A percentile compares a stretch with the other conserved stretches of the same genome.
Conservation (phyloP, 1,140 invertebrate species). For the Phocides pigmalion region DNA sequence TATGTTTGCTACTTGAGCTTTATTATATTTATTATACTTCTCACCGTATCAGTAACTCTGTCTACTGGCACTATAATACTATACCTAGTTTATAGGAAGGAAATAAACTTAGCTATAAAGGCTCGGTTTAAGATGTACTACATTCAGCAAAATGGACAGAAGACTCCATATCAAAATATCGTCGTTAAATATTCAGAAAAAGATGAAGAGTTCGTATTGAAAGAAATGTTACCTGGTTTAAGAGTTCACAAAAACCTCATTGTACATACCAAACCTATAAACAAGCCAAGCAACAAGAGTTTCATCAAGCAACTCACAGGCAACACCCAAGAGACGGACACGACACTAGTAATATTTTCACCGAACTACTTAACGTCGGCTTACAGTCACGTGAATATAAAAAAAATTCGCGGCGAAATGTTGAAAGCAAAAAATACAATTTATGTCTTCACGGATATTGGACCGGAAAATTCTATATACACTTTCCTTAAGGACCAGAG, state of each 20-base stretch:
- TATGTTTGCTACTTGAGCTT: constrained; percentile 53
- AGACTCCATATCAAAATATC: constrained; percentile 40
- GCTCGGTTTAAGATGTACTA: constrained; percentile 15
- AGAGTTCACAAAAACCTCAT: constrained; percentile 52
- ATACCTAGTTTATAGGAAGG: constrained; percentile 53
- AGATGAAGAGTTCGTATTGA: constrained; percentile 69
- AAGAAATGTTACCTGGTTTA: constrained; percentile 61
- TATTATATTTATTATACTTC: constrained; percentile 48
- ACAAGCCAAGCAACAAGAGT: constrained; percentile 38
- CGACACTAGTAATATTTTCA: constrained; percentile 65
- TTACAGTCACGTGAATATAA: constrained; percentile 72
- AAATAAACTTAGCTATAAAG: constrained; percentile 55
- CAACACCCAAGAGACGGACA: constrained; percentile 48
- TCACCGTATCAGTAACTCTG: constrained; percentile 44
- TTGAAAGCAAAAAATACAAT: constrained; percentile 67
- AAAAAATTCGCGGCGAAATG: constrained; percentile 76
- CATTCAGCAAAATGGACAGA: constrained; percentile 33
- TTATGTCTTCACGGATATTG: constrained; percentile 70
- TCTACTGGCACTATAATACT: constrained; percentile 47
- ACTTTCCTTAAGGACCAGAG: constrained; percentile 72
- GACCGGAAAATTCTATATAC: constrained; percentile 72
- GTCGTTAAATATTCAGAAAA: constrained; percentile 56
- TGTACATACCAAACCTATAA: constrained; percentile 50
- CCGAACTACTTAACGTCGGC: constrained; percentile 69
- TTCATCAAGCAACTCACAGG: constrained; percentile 42